Base-by-base conservation (phyloP, 2,797 vertebrate species). In the Varecia variegata region DNA sequence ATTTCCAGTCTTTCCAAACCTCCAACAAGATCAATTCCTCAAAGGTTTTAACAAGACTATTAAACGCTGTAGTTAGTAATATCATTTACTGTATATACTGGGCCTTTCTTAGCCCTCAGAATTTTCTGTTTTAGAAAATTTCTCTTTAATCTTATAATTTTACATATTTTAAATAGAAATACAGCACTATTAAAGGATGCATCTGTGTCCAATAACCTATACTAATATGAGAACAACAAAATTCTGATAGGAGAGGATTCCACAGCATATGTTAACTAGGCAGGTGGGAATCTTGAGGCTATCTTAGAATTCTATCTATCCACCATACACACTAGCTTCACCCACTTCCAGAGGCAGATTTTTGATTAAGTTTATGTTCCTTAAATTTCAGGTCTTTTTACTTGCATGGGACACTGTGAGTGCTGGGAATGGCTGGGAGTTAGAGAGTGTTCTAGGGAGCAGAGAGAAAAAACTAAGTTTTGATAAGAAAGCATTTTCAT, bases 81-180 rank as follows among this genome's bases (percentile, higher is more conserved):
- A 70, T 35, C 20, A 83, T 58, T 84, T 70, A 90, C 45, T 62
- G 23, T 65, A 68, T 45, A 35, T 68, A 1, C 12, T 60, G 23
- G 18, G 1, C 2, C 2, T 71, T 38, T 73, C 3, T 80, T 70
- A n/a, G 38, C n/a, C 27, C 18, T 65, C 5, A 88, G 35, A 13
- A 70, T 81, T 97, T 96, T 21, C 38, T 87, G 50, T 84, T 81
- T 25, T 65, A 81, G 35, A 87, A 94, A 17, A 76, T 92, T 82
- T 85, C 13, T 74, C 58, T 93, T 45, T 14, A 23, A 77, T 90
- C 30, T 93, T 88, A 79, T 10, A 43, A 38, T 85, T 86, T 27
- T 83, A 27, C 70, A 4, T 90, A 43, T 71, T 81, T 87, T 60
- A 90, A 88, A 60, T 83, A 40, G 20, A 83, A 86, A 38, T 30